phyloP scores from a whole-genome alignment of 1,140 invertebrate species.

The Aphelenchoides avenae region DNA sequence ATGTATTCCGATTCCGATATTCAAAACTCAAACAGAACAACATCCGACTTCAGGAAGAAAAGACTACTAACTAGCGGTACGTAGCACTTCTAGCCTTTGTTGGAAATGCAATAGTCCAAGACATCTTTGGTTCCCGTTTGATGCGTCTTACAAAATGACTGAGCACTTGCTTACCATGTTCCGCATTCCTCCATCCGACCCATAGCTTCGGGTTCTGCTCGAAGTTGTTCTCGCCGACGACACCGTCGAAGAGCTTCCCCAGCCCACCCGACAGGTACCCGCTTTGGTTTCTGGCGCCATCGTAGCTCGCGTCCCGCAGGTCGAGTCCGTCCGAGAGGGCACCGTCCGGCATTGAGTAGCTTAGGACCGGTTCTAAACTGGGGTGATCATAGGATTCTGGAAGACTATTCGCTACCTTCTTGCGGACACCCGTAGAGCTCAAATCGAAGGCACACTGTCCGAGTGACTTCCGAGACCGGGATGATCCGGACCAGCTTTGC shows the following conservation, averaged over 20 bases:
- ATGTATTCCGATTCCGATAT: too few relatives aligned
- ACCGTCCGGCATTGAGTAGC: slow-evolving; percentile 79
- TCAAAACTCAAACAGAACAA: too few relatives aligned
- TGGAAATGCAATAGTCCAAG: too few relatives aligned
- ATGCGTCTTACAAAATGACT: too few relatives aligned
- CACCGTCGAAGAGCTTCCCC: slow-evolving; percentile 81
- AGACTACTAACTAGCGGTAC: too few relatives aligned
- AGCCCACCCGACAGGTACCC: slow-evolving; percentile 70
- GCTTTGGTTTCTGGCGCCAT: slow-evolving; percentile 67
- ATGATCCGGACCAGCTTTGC: slow-evolving; percentile 74
- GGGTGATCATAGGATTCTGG: slow-evolving; percentile 37
- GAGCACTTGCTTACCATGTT: slow-evolving; percentile 65
- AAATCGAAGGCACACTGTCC: slow-evolving; percentile 80
- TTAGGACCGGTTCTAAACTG: slow-evolving; percentile 71
- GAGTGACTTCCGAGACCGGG: slow-evolving; percentile 74
- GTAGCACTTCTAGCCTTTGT: too few relatives aligned
- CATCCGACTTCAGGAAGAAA: too few relatives aligned
- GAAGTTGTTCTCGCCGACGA: slow-evolving; percentile 74
- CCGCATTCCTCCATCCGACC: slow-evolving; percentile 86
- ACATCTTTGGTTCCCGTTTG: too few relatives aligned
- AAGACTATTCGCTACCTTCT: slow-evolving; percentile 61
- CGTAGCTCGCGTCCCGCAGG: slow-evolving; percentile 84
- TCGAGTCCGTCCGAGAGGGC: slow-evolving; percentile 70
- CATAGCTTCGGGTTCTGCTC: slow-evolving; percentile 73
- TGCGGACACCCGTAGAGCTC: slow-evolving; percentile 66